A percentile compares a stretch with the other conserved stretches of the same genome.
phyloP scores from a whole-genome alignment of 2,113 vertebrate genomes.

The sheep (Ovis aries) region DNA sequence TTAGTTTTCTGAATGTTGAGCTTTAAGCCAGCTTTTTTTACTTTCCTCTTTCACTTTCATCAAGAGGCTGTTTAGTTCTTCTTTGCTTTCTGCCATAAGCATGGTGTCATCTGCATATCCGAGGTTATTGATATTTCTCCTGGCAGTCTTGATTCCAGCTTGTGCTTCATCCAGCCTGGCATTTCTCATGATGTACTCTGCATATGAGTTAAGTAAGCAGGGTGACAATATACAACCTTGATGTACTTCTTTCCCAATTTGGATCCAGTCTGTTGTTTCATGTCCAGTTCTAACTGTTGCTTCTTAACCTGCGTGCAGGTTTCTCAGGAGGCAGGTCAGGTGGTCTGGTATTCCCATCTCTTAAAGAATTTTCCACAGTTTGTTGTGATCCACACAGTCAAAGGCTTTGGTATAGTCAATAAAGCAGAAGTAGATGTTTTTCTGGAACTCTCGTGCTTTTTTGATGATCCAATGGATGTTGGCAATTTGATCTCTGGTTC shows the following conservation, averaged over 20 bases:
- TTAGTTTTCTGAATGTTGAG: neutral
- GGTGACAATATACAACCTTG: neutral
- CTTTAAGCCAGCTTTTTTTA: neutral
- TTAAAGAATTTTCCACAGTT: neutral
- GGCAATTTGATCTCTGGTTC: neutral
- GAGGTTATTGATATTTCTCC: neutral
- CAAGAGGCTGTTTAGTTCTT: neutral
- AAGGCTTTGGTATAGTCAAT: neutral
- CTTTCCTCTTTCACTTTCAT: neutral
- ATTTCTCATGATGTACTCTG: neutral
- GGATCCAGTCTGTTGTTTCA: neutral
- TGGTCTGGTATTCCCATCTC: neutral
- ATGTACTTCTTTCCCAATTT: fast-evolving
- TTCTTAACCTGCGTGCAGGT: neutral
- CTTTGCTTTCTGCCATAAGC: neutral
- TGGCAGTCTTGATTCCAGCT: neutral
- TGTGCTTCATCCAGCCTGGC: neutral
- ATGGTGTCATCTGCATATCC: neutral
- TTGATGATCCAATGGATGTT: neutral
- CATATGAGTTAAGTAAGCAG: neutral
- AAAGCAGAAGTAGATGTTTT: neutral
- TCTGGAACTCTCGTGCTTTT: neutral
- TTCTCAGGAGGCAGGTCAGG: neutral
- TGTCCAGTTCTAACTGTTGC: neutral
- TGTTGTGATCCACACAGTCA: neutral